phyloP scores from a whole-genome alignment of 2,888 invertebrate species.

The Plebejus argus region DNA sequence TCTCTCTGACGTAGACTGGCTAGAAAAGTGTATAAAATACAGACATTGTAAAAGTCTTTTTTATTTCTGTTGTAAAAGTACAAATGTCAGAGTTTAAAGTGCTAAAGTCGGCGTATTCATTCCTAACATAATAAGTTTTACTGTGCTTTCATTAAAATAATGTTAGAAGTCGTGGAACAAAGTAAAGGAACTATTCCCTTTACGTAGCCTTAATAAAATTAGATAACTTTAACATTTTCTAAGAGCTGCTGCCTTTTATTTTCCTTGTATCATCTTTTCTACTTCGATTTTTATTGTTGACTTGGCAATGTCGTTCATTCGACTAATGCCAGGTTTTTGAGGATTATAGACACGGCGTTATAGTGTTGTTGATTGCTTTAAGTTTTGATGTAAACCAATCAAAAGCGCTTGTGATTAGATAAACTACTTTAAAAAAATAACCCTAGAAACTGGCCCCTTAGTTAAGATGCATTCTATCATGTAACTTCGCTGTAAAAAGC shows the following conservation, averaged over 20 bases:
- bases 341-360: too few species aligned
- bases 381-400: too few species aligned
- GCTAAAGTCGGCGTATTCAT: neutral
- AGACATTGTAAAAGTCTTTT: neutral
- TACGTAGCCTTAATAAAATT: neutral
- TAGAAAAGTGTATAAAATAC: neutral
- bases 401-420: too few species aligned
- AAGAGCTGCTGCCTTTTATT: neutral
- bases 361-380: too few species aligned
- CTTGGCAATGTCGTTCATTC: neutral
- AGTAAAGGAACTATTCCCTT: neutral
- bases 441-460: too few species aligned
- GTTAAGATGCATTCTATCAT: too few species aligned
- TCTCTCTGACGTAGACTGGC: neutral
- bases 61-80: conserved; percentile 18
- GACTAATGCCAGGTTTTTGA: too few species aligned
- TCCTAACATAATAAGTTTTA: neutral
- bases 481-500: too few species aligned
- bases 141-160: neutral
- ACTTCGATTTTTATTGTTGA: neutral
- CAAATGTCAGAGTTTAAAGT: conserved; percentile 4
- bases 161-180: neutral
- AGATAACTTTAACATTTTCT: neutral
- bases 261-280: neutral
- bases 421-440: too few species aligned